Conservation (phyloP, 2,797 vertebrate species). For the Crenichthys baileyi region DNA sequence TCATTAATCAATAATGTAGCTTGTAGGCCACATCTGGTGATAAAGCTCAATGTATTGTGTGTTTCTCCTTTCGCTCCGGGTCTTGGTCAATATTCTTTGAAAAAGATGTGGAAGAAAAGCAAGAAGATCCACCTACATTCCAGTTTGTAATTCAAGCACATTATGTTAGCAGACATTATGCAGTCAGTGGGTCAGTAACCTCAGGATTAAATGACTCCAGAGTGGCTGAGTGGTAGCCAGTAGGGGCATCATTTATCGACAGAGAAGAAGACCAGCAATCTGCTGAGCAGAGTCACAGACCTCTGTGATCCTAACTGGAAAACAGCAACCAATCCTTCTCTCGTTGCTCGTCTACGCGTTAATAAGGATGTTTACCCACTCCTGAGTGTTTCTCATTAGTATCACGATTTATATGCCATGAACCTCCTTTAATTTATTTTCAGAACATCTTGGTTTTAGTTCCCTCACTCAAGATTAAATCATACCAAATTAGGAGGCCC, state of each 20-base stretch:
- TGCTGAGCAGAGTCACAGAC: constrained; percentile 17
- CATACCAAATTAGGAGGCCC: background rate
- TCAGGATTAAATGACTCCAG: constrained; percentile 38
- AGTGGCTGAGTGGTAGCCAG: constrained; percentile 28
- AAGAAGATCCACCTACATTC: constrained; percentile 4
- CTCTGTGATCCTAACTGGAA: constrained; percentile 9
- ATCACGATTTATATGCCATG: background rate
- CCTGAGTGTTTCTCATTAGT: background rate
- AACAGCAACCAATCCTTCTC: background rate
- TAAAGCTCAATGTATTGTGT: constrained; percentile 4
- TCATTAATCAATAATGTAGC: constrained; percentile 40
- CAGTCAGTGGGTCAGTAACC: constrained; percentile 31
- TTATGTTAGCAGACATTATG: constrained; percentile 6
- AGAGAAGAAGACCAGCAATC: constrained; percentile 5
- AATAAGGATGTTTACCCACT: background rate
- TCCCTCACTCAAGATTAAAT: background rate
- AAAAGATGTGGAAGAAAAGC: constrained; percentile 1
- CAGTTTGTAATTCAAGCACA: constrained; percentile 23
- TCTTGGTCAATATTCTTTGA: background rate
- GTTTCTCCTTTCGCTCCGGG: background rate
- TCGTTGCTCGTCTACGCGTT: background rate
- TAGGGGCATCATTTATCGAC: constrained; percentile 35
- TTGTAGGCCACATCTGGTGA: constrained; percentile 33
- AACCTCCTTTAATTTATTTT: background rate
- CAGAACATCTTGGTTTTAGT: background rate